These are phyloP conservation scores for Margaritifera margaritifera DNA, from an alignment of 2,888 invertebrate species.

Conservation along the genomic window DNA sequence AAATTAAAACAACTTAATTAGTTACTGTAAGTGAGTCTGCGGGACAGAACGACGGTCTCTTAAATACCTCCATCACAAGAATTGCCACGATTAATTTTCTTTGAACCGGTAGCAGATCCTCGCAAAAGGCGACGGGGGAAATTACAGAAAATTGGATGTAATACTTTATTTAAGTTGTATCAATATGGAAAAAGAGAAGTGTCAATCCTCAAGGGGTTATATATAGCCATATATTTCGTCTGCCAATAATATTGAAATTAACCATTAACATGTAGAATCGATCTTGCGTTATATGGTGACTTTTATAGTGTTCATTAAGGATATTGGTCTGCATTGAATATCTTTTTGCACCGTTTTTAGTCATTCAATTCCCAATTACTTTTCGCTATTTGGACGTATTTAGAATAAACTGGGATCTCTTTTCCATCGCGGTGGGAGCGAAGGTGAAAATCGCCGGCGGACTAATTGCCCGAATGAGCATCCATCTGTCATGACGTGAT, in stretches of 20 bases:
- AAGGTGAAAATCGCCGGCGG: conserved; percentile 34
- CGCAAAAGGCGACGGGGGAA: conserved; percentile 30
- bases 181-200: conserved; percentile 17
- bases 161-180: conserved; percentile 39
- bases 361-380: conserved; percentile 41
- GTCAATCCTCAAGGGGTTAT: conserved; percentile 11
- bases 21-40: too few relatives aligned
- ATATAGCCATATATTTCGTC: too few relatives aligned
- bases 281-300: too few relatives aligned
- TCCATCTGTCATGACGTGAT: conserved; percentile 37
- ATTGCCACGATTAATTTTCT: too few relatives aligned
- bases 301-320: conserved; percentile 19
- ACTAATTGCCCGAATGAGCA: conserved; percentile 36
- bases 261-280: too few relatives aligned
- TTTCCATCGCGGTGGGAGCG: conserved; percentile 17
- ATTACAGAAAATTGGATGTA: conserved; percentile 33
- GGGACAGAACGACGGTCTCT: too few relatives aligned
- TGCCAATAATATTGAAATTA: too few relatives aligned
- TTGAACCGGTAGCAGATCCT: too few relatives aligned
- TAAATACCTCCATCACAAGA: too few relatives aligned
- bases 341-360: conserved; percentile 38
- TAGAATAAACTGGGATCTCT: conserved; percentile 14
- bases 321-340: conserved; percentile 26
- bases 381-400: conserved; percentile 25
- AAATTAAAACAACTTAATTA: conserved; percentile 3